Base-by-base conservation (phyloP, 2,888 invertebrate genomes). In the Leucania comma region DNA sequence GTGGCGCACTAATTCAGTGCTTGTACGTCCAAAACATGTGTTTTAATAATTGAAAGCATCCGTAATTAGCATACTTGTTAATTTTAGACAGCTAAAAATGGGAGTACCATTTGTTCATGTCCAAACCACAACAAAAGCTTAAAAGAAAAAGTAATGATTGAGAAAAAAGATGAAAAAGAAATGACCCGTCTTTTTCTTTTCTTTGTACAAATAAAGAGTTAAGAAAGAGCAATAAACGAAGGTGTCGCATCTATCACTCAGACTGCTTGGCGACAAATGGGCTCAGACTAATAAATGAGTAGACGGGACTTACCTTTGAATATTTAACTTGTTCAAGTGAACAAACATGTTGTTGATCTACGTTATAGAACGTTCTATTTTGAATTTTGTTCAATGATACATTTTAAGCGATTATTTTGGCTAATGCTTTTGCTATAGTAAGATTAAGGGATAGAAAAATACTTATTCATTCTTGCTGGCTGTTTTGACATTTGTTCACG, bases 211-310 rank as follows among this genome's bases (percentile, higher is more conserved):
- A 83, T 65, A 81, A 79, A 79, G 64, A 75, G 71, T 63, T 72
- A 68, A 59, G 60, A 70, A 72, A 74, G 65, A 62, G 72, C 67
- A 73, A 75, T 81, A 78, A 85, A 69, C 48, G 56, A 46, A 76
- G 78, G 62, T 81, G 72, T 68, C 64, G 22, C 67, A 58, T 78
- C 60, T 4, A 72, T 76, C 76, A 70, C 56, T 14, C 54, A 83
- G 85, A 76, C 84, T 78, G 85, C 81, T 29, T 66, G 85, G 74
- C 76, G 83, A 76, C 81, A 78, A 80, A 81, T 73, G 66, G 70
- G 29, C 69, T 53, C 46, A 74, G 81, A 69, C 66, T 83, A 75
- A 73, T 68, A 78, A 78, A 83, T 78, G 81, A 69, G 72, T 29
- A 78, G 70, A 75, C 58, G 54, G 29, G 56, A 54, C 63, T 60